Evolutionary conservation across 2,888 invertebrate species (phyloP).

Genomic region (Sympetrum striolatum): DNA sequence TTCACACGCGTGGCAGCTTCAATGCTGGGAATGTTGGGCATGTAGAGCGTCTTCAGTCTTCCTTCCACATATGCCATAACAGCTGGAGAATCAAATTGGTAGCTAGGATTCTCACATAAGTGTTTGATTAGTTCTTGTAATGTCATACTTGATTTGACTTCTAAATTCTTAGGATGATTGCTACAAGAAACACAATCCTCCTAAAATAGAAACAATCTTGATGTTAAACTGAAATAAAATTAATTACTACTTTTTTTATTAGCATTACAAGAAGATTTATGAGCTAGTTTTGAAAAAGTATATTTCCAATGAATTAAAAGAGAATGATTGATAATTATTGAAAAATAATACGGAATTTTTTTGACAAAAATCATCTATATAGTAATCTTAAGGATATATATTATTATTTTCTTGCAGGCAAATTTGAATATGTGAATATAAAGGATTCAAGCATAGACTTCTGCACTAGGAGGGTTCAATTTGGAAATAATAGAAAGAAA

Average conservation of each 20-base stretch:
- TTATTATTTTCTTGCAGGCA: no score
- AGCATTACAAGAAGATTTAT: not conserved
- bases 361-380: no score
- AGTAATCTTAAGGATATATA: no score
- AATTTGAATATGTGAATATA: no score
- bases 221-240: not conserved
- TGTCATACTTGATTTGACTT: conserved; percentile 61
- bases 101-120: conserved; percentile 76
- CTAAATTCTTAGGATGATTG: conserved; percentile 59
- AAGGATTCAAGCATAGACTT: no score
- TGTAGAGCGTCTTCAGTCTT: conserved; percentile 90
- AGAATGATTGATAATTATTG: no score
- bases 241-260: not conserved
- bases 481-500: no score
- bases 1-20: conserved; percentile 89
- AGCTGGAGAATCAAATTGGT: conserved; percentile 91
- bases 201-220: conserved; percentile 4
- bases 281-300: not conserved
- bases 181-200: conserved; percentile 89
- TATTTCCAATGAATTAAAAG: no score
- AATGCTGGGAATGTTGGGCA: conserved; percentile 89
- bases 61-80: conserved; percentile 82
- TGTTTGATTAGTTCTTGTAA: conserved; percentile 83
- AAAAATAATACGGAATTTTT: no score
- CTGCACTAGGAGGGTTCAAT: no score